These are phyloP conservation scores for Stercorarius parasiticus DNA, from an alignment of 2,113 vertebrate genomes.

Conservation along the genomic window DNA sequence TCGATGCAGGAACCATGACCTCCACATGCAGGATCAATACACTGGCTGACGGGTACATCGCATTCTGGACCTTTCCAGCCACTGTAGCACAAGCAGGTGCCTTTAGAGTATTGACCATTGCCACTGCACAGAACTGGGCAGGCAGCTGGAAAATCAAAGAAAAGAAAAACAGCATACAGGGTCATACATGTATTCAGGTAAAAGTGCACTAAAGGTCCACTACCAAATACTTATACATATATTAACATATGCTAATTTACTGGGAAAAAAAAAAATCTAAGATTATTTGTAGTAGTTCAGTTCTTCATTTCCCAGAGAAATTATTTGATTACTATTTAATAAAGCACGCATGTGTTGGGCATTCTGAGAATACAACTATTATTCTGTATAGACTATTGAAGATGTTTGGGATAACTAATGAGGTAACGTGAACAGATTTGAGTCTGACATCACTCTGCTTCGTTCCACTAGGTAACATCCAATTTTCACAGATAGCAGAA, in stretches of 20 bases:
- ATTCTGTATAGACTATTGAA: not conserved
- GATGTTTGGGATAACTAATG: not conserved
- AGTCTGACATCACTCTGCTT: not conserved
- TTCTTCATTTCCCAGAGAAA: not conserved
- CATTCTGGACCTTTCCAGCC: slow-evolving; percentile 98
- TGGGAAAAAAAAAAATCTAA: not conserved
- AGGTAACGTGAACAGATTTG: not conserved
- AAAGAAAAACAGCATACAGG: slow-evolving; percentile 18
- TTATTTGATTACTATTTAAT: not conserved
- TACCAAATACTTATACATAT: not conserved
- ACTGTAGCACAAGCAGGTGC: slow-evolving; percentile 95
- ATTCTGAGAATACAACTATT: not conserved
- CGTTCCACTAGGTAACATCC: not conserved
- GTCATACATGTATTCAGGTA: not conserved
- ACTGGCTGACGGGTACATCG: slow-evolving; percentile 91
- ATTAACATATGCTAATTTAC: not conserved
- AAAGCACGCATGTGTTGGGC: not conserved
- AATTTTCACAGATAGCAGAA: not conserved
- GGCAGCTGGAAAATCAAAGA: slow-evolving; percentile 79
- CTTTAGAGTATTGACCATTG: slow-evolving; percentile 97
- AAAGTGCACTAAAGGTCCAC: not conserved
- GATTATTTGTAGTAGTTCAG: not conserved
- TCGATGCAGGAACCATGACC: slow-evolving; percentile 94
- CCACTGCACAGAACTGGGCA: slow-evolving; percentile 97
- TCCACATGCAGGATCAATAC: slow-evolving; percentile 92